Evolutionary conservation across 2,113 vertebrate genomes (phyloP), one percentile per base, ranked within the genome.

Genomic region (Columbina picui): DNA sequence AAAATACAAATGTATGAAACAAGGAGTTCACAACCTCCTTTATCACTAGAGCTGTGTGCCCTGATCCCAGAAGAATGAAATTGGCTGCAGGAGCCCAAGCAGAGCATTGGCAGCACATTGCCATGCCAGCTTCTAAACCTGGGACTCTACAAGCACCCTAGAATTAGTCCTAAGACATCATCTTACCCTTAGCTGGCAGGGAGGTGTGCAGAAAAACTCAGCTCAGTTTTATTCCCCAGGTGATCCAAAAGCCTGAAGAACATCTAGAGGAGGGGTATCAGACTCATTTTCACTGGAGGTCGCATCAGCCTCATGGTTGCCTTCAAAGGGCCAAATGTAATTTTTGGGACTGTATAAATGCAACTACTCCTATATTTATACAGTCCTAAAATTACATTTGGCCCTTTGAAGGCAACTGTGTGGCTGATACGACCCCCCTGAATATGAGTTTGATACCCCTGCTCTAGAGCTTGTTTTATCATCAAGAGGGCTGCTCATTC

Each of bases 1-100:
- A 57, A 73, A 90, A 59, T 13, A 79, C 3, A 55, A 52, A 65
- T 11, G 2, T 18, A 41, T 12, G 18, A 61, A 49, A 49, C 2
- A 5, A 61, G 55, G 36, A 41, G 23, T 63, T 75, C 34, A 39
- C 53, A 76, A 76, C 25, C 12, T 84, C 41, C 18, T 83, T 85
- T 68, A 38, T 69, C 43, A 10, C 36, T 13, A 64, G 39, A 71
- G 45, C 45, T 57, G 21, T 0, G 2, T 0, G 4, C 6, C 3
- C 30, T 2, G 1, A 23, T 84, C 65, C 43, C 77, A 87, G 43
- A 61, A 86, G 21, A 82, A 56, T 3, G 7, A 89, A 68, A 38
- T 49, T 70, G 2, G 0, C 39, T 34, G 13, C 49, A 61, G 14
- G 15, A 83, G 57, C 7, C 5, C 53, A 34, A 79, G 32, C 4